Base-by-base conservation (phyloP, 2,797 vertebrate species). In the Syndactyla subalaris region DNA sequence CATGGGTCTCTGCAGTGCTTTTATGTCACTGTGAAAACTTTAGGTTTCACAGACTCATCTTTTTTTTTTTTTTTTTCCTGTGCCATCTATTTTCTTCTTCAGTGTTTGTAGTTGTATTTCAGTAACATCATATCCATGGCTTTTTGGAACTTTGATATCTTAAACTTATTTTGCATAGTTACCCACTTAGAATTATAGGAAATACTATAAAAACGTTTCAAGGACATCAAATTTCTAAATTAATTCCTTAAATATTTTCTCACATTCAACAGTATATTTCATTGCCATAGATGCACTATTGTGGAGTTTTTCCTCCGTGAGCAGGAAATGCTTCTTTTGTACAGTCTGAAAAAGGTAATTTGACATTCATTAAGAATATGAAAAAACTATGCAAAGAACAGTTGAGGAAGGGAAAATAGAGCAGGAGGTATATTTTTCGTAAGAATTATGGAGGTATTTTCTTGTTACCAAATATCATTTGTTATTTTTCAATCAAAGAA, bases 401-500 rank as follows among this genome's bases (percentile, higher is more conserved):
- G 51, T n/a, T 70, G 59, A 94, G 45, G 41, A 93, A 81, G 10
- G 18, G 46, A 29, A 65, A 84, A 80, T 78, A 92, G 36, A 89
- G 16, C 52, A 73, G 34, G 67, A 78, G 18, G 17, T 52, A 29
- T 49, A 88, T 63, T 90, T 85, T 63, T 78, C 14, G 1, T n/a
- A 86, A 73, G 36, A 93, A 94, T 76, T 62, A 93, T 34, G 32
- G 36, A 81, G 15, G 14, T n/a, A 77, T 92, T 89, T 94, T 66
- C 66, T 85, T 81, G 10, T 66, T 88, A 76, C 26, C 77, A 93
- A 85, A 86, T 45, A 91, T 46, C 8, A 49, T 79, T 96, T 76
- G 15, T 84, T 94, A 84, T 78, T 93, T 94, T 95, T 85, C 72
- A 80, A 54, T 77, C 71, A 77, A 76, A 85, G 32, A 85, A 63